Base-by-base conservation (phyloP, 2,113 vertebrate species). In the Elanus axillaris region DNA sequence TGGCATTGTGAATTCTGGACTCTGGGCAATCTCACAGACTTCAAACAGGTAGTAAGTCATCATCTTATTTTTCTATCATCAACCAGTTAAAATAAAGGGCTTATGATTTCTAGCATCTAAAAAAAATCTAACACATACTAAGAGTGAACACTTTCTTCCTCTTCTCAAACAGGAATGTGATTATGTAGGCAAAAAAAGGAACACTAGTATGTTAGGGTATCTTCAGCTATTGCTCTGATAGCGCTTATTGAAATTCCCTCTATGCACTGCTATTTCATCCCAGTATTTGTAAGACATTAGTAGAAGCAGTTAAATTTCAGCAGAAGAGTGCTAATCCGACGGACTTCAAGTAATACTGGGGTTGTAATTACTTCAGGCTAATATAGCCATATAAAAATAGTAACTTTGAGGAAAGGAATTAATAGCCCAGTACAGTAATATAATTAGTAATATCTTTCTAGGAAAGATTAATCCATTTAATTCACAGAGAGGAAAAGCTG, bases 401-500 rank as follows among this genome's bases (percentile, higher is more conserved):
- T 50, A 90, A 84, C 43, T 94, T 91, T 45, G 25, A 91, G 63
- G 32, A 93, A 85, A 88, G 32, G n/a, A 92, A 47, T 89, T 95
- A 93, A 91, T 73, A 86, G 53, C 27, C 50, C 55, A 56, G 31
- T 47, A 59, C 38, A 91, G 59, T 32, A 91, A 91, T 55, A 87
- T 47, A 78, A 86, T 87, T 84, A 94, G n/a, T 2, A 19, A 75
- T 14, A 81, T 8, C 40, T 80, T 93, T 92, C 86, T 50, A 69
- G 50, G 38, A 87, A 72, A 80, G 48, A 71, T 68, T 55, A 81
- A 95, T 82, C n/a, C 40, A 82, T 78, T 91, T 89, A 93, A 85
- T 58, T 77, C 16, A 66, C 12, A 2, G 31, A 75, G 38, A 63
- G 29, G 26, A 87, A 73, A 77, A 68, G 7, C 6, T 76, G 42